Base-by-base conservation (phyloP, 2,888 invertebrate genomes). In the Drosophila atripex region DNA sequence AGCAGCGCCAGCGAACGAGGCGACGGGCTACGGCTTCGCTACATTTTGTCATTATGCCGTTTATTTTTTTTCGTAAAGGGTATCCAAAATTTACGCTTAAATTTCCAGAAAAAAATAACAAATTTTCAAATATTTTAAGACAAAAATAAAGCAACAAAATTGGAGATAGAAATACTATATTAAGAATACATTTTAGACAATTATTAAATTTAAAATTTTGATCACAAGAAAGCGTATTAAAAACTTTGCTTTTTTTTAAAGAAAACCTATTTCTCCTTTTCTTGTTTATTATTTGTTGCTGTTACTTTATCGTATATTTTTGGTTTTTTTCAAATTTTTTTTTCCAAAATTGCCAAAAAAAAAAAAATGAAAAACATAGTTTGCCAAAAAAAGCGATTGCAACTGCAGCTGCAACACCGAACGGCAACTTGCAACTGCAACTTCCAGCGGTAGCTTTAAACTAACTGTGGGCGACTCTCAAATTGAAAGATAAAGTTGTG, bases 261-360 rank as follows among this genome's bases (percentile, higher is more conserved):
- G 1, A 59, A 18, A 18, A 18, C 2, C 2, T 1, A 3, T 3
- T 14, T 9, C n/a, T 7, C 14, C 16, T 12, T 25, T 61, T 51
- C 32, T 64, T 50, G 51, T 64, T 64, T 68, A 71, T 58, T 52
- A 63, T 60, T 70, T 65, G 47, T 71, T 66, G 61, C 59, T 57
- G 38, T 52, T 61, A 53, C 45, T 52, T 50, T 54, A 47, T 53
- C 35, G n/a, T n/a, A n/a, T n/a, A n/a, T n/a, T 66, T 71, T 55
- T 71, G n/a, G n/a, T 43, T 72, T 76, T 70, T 53, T 45, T 53
- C 46, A 25, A 56, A 76, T 75, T 56, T 75, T 76, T 52, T 54
- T 77, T 84, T 73, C 84, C 80, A 75, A 79, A 76, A 78, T 54
- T n/a, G n/a, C n/a, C n/a, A n/a, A n/a, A n/a, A 9, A 30, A 30